These are phyloP conservation scores for Urocolius indicus DNA, from an alignment of 2,113 vertebrate species.

Conservation along the genomic window DNA sequence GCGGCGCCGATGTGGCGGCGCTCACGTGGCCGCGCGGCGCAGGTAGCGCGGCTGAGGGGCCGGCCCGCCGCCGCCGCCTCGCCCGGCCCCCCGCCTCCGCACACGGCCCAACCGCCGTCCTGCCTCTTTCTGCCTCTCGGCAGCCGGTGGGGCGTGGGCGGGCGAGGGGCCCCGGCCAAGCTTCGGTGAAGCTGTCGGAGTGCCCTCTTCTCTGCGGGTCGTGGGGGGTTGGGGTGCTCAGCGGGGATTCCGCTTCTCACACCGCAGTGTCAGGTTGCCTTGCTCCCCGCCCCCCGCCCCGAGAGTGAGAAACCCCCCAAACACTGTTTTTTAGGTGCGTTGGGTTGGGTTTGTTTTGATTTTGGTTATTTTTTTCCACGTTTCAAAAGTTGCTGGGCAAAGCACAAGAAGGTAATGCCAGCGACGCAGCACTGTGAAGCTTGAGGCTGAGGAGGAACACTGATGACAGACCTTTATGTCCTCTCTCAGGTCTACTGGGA, in stretches of 20 bases:
- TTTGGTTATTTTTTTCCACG: rapidly evolving
- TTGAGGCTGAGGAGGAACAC: not conserved
- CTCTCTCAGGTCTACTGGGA: not conserved
- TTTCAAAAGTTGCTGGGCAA: not conserved
- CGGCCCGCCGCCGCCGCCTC: not conserved
- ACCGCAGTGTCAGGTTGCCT: not conserved
- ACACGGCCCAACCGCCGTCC: not conserved
- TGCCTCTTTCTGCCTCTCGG: not conserved
- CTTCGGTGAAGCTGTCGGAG: not conserved
- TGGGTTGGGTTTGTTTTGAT: too few species aligned
- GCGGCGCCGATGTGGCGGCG: constrained; percentile 75
- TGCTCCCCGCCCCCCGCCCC: not conserved
- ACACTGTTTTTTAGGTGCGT: not conserved
- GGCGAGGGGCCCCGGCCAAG: too few species aligned
- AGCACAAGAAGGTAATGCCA: not conserved
- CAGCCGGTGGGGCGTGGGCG: not conserved
- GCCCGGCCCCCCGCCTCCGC: not conserved
- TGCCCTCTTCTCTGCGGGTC: not conserved
- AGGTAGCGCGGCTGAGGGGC: constrained; percentile 66
- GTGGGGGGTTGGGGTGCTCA: too few species aligned
- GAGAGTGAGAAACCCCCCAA: not conserved
- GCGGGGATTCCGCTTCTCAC: not conserved
- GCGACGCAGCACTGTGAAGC: not conserved
- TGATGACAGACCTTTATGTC: too few species aligned
- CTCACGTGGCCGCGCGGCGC: constrained; percentile 73